Evolutionary conservation across 2,113 vertebrate species (phyloP).

Genomic region (Halcyon senegalensis): DNA sequence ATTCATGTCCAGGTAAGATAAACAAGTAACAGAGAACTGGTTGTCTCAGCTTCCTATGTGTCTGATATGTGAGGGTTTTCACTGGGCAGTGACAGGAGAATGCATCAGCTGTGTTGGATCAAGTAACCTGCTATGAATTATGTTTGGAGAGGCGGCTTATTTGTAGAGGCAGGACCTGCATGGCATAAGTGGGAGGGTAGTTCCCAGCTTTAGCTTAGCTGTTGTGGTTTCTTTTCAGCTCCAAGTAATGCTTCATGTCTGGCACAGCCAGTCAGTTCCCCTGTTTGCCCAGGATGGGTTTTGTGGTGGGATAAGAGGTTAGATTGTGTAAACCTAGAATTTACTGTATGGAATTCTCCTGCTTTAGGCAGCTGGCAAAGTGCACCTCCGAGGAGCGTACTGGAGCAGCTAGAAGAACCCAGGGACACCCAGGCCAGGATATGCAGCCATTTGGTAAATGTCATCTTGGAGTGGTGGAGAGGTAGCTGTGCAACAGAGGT

Average conservation of each 20-base stretch:
- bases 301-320: background rate
- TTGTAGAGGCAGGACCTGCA: background rate
- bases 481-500: background rate
- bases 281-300: background rate
- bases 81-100: accelerated
- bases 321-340: background rate
- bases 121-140: accelerated
- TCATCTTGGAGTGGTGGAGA: background rate
- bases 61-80: background rate
- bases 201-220: background rate
- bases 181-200: background rate
- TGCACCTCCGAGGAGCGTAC: background rate
- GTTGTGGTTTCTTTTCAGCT: background rate
- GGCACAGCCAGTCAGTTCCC: background rate
- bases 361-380: background rate
- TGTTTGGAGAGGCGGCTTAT: background rate
- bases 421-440: background rate
- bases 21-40: background rate
- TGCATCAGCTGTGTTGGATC: background rate
- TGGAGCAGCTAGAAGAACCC: background rate
- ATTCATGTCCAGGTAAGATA: background rate
- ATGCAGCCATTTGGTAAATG: background rate
- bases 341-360: background rate
- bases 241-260: accelerated
- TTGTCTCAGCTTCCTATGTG: background rate